Base-by-base conservation (phyloP, 2,113 vertebrate species). In the Recurvirostra avosetta region DNA sequence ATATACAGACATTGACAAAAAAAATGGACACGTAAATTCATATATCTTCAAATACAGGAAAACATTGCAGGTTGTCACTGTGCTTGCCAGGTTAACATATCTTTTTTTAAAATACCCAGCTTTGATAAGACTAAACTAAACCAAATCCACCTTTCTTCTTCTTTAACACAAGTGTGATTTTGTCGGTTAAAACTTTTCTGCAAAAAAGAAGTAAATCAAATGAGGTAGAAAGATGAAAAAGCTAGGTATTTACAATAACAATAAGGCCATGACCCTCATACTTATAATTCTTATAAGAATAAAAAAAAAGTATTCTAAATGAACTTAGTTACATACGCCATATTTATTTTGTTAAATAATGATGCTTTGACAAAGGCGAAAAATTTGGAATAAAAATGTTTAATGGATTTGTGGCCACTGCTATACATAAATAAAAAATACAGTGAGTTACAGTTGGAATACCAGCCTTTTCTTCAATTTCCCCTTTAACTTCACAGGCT, bases 11-110 rank as follows among this genome's bases (percentile, higher is more conserved):
- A 34, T 23, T 2, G 2, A 30, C n/a, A 72, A 75, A 59, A 45
- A 0, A 4, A 45, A 49, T 41, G 6, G 63, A 59, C 5, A 50
- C 3, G 8, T 30, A 10, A 59, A 53, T 3, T 71, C 19, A 5
- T 27, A 25, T 45, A 41, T 14, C 4, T 8, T 59, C 63, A 50
- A 62, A 45, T 18, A 55, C 2, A 68, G 13, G 3, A 56, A 72
- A 62, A 62, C 0, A 4, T 43, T 38, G 19, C 6, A 81, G 7
- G 7, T 32, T 62, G 3, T 25, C 26, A 78, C 18, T 47, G 36
- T 5, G 2, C 11, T 43, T 77, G 8, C 11, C 6, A 66, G 11
- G 5, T 25, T 40, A 68, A 32, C 1, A 10, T 9, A 2, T 34
- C 66, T 52, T 34, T 66, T 71, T 55, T 50, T 19, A 52, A 61